These are phyloP conservation scores for Zelostemma sp. DNA, from an alignment of 1,140 invertebrate genomes.

Conservation along the genomic window DNA sequence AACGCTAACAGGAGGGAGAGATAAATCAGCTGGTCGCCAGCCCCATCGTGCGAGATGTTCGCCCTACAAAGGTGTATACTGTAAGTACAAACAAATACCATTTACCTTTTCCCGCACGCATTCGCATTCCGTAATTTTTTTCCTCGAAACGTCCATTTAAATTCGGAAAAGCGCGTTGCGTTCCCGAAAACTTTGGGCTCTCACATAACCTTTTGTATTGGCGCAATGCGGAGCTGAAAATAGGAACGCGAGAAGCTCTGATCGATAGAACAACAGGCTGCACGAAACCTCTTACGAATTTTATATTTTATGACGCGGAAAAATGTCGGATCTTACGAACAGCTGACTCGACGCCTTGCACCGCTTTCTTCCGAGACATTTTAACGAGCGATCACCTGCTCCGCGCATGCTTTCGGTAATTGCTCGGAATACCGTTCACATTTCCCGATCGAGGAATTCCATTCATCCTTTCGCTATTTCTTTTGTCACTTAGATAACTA, in stretches of 20 bases:
- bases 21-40: slow-evolving; percentile 60
- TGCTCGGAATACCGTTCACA: no score
- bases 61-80: slow-evolving; percentile 63
- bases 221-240: slow-evolving; percentile 58
- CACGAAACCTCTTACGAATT: no score
- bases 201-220: slow-evolving; percentile 47
- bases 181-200: neutral
- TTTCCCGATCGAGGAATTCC: no score
- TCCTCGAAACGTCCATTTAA: neutral
- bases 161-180: slow-evolving; percentile 22
- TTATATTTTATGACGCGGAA: no score
- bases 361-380: no score
- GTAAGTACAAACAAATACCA: slow-evolving; percentile 57
- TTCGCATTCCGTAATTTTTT: slow-evolving; percentile 2
- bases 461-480: no score
- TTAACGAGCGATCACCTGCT: no score
- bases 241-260: slow-evolving; percentile 40
- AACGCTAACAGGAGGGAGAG: slow-evolving; percentile 53
- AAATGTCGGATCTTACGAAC: no score
- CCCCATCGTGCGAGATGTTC: slow-evolving; percentile 59
- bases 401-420: no score
- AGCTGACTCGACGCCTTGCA: no score
- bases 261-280: slow-evolving; percentile 49
- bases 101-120: neutral
- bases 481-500: no score